A percentile compares a stretch with the other conserved stretches of the same genome.
Evolutionary conservation across 2,113 vertebrate genomes (phyloP).

Genomic region (Sorex araneus): DNA sequence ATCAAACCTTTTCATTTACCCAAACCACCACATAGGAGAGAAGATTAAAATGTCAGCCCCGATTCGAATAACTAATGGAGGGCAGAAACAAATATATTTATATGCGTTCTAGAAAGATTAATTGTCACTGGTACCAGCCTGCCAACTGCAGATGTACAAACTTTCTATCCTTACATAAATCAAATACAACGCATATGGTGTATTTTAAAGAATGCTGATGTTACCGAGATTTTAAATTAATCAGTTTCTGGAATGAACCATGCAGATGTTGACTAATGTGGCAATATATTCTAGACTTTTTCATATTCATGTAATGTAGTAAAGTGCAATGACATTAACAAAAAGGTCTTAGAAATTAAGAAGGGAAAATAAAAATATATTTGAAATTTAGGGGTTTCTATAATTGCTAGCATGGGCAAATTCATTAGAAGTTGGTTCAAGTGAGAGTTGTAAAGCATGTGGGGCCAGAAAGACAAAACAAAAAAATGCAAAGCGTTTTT

Average conservation of each 20-base stretch:
- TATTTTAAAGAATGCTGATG: slow-evolving; percentile 80
- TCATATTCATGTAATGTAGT: slow-evolving; percentile 75
- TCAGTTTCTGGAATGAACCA: slow-evolving; percentile 71
- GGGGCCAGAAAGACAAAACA: no score
- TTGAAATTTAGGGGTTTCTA: slow-evolving; percentile 53
- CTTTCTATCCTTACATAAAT: slow-evolving; percentile 82
- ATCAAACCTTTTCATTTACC: slow-evolving; percentile 87
- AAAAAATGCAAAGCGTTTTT: no score
- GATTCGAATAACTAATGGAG: slow-evolving; percentile 89
- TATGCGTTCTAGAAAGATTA: slow-evolving; percentile 84
- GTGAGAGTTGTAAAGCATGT: neutral
- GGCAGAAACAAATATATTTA: slow-evolving; percentile 83
- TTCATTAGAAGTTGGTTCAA: neutral
- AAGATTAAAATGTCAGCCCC: slow-evolving; percentile 88
- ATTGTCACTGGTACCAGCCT: slow-evolving; percentile 82
- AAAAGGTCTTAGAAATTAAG: slow-evolving; percentile 53
- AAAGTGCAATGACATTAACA: slow-evolving; percentile 50
- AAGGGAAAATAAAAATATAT: slow-evolving; percentile 17
- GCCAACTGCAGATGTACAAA: slow-evolving; percentile 78
- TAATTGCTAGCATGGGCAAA: slow-evolving; percentile 2
- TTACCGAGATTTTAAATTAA: slow-evolving; percentile 78
- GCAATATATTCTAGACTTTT: slow-evolving; percentile 52
- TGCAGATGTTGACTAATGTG: slow-evolving; percentile 68
- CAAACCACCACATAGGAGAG: slow-evolving; percentile 77
- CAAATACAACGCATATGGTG: slow-evolving; percentile 76